A percentile compares a stretch with the other conserved stretches of the same genome.
Evolutionary conservation across 2,797 vertebrate species (phyloP).

Genomic region (Danio albolineatus): DNA sequence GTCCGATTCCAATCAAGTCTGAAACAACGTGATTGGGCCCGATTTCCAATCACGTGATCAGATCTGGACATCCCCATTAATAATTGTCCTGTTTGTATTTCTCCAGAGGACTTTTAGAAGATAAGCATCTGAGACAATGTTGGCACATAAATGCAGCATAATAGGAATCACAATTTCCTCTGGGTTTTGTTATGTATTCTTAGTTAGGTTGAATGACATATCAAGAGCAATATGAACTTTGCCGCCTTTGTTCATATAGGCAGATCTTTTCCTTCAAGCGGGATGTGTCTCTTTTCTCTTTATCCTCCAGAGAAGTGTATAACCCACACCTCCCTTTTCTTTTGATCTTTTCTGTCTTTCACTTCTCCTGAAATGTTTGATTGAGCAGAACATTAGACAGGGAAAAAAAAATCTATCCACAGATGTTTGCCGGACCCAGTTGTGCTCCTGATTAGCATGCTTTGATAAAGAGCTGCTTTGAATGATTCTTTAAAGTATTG

Average conservation of each 20-base stretch:
- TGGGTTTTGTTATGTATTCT: background rate
- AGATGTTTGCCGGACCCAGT: slow-evolving; percentile 56
- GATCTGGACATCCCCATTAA: too few species aligned
- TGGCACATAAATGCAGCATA: slow-evolving; percentile 2
- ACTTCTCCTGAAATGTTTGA: slow-evolving; percentile 44
- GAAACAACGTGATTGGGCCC: too few species aligned
- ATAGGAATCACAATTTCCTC: background rate
- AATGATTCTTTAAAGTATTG: slow-evolving; percentile 74
- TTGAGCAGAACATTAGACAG: slow-evolving; percentile 52
- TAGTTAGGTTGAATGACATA: background rate
- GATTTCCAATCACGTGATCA: too few species aligned
- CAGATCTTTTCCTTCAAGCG: slow-evolving; percentile 7
- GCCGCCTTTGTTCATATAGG: background rate
- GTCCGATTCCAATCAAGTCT: too few species aligned
- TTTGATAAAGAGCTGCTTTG: slow-evolving; percentile 75
- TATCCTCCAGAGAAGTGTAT: slow-evolving; percentile 42
- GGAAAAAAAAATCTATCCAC: slow-evolving; percentile 44
- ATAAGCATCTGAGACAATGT: slow-evolving; percentile 5
- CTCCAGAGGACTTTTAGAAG: background rate
- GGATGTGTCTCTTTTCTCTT: slow-evolving; percentile 29
- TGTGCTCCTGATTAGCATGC: slow-evolving; percentile 65
- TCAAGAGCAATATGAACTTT: background rate
- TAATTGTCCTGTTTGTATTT: background rate
- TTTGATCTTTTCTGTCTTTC: slow-evolving; percentile 49
- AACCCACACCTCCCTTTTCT: background rate